These are phyloP conservation scores for Ptychoptera contaminata DNA, from an alignment of 2,888 invertebrate species.

Conservation along the genomic window DNA sequence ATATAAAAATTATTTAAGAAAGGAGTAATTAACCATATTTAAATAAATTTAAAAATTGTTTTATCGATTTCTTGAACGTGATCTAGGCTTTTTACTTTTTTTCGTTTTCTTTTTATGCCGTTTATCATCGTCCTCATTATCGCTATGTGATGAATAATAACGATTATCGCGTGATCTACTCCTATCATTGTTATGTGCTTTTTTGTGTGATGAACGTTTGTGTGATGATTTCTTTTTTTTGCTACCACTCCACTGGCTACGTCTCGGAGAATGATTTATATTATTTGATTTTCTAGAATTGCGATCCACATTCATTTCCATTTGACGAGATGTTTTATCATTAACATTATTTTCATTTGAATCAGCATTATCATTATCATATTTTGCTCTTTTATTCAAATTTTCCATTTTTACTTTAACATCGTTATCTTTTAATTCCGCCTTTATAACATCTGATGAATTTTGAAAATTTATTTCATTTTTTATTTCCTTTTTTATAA, in stretches of 20 bases:
- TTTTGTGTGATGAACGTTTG: conserved; percentile 12
- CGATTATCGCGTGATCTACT: conserved; percentile 19
- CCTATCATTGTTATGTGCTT: conserved; percentile 15
- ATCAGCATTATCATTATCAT: too few species aligned
- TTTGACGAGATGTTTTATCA: too few species aligned
- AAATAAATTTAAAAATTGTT: background rate
- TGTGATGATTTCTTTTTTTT: conserved; percentile 8
- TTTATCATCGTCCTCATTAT: conserved; percentile 14
- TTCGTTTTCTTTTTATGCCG: conserved; percentile 26
- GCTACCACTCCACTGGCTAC: background rate
- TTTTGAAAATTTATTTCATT: too few species aligned
- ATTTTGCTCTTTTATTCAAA: too few species aligned
- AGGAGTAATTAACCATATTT: background rate
- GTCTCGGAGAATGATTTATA: background rate
- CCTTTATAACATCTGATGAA: too few species aligned
- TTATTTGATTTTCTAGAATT: too few species aligned
- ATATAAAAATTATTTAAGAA: background rate
- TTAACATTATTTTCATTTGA: too few species aligned
- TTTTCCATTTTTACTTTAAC: too few species aligned
- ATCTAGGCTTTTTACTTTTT: conserved; percentile 25
- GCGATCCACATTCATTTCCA: too few species aligned
- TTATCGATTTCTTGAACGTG: conserved; percentile 16
- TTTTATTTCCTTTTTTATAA: too few species aligned
- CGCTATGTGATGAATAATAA: conserved; percentile 14
- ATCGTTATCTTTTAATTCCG: background rate